These are phyloP conservation scores for Microdon myrmicae DNA, from an alignment of 2,888 invertebrate genomes.

Conservation along the genomic window DNA sequence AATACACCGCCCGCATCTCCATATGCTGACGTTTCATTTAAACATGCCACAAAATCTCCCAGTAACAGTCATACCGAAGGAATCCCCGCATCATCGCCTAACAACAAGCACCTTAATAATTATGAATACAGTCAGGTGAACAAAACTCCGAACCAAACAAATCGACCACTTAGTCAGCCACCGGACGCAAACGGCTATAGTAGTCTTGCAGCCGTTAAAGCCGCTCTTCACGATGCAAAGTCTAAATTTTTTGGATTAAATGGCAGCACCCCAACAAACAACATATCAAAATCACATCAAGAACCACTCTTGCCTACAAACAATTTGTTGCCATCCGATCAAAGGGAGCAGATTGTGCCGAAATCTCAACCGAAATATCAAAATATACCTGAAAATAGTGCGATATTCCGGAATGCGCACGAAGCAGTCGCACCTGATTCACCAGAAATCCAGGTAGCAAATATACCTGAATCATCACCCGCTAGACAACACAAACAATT, in stretches of 20 bases:
- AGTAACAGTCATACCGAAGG: slow-evolving; percentile 34
- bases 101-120: slow-evolving; percentile 27
- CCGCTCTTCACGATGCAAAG: slow-evolving; percentile 66
- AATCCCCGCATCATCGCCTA: slow-evolving; percentile 33
- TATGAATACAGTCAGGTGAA: slow-evolving; percentile 39
- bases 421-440: slow-evolving; percentile 28
- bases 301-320: slow-evolving; percentile 18
- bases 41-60: slow-evolving; percentile 34
- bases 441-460: slow-evolving; percentile 31
- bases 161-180: slow-evolving; percentile 58
- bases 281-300: slow-evolving; percentile 14
- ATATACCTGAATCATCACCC: slow-evolving; percentile 36
- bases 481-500: slow-evolving; percentile 26
- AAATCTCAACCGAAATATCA: slow-evolving; percentile 59
- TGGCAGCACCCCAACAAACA: slow-evolving; percentile 53
- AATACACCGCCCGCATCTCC: slow-evolving; percentile 49
- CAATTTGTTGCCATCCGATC: slow-evolving; percentile 34
- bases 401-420: slow-evolving; percentile 54
- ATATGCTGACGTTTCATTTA: slow-evolving; percentile 55
- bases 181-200: slow-evolving; percentile 56
- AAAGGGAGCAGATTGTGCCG: slow-evolving; percentile 43
- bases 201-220: slow-evolving; percentile 63
- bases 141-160: slow-evolving; percentile 21
- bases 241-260: slow-evolving; percentile 66
- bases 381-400: slow-evolving; percentile 61